Base-by-base conservation (phyloP, 1,140 invertebrate genomes). In the Vanessa atalanta region DNA sequence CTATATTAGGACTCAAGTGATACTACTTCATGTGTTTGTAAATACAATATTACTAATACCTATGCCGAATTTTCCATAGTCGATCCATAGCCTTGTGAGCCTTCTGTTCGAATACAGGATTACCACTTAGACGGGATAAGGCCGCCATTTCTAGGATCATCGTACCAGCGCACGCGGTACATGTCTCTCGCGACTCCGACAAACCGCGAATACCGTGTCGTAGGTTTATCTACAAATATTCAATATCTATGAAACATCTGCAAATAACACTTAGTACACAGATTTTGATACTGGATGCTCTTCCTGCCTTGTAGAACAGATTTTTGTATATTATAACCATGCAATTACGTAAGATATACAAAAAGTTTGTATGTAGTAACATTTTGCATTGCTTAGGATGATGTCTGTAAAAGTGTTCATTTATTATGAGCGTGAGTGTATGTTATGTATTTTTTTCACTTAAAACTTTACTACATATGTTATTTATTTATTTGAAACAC, bases 71-170 rank as follows among this genome's bases (percentile, higher is more conserved):
- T 86, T 96, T 95, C 99, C 99, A 99, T 51, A 99, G 92, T 73
- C 98, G 97, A 89, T 99, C 98, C 98, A 99, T 99, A 0, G 98
- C 98, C 86, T 96, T 96, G 80, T 98, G 97, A 0, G 98, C 98
- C 91, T 99, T 98, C 84, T 98, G 95, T 91, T 99, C 99, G 93
- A 98, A 99, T 65, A 99, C 95, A 15, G 96, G 94, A 88, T 99
- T 97, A 26, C 98, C 98, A 5, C 98, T 98, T 16, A 99, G 94
- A 20, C 99, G 94, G 12, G 98, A 99, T 6, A 99, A 93, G 13
- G 98, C 97, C 15, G 98, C 98, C 95, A 99, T 98, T 93, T 99
- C 99, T 66, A 99, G 92, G 66, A 99, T 97, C 95, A 99, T 99
- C 3, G 98, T 99, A 8, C 99, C 99, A n/a, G 98, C 98, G 93